phyloP scores from a whole-genome alignment of 2,113 vertebrate genomes.

The Anarrhichthys ocellatus region DNA sequence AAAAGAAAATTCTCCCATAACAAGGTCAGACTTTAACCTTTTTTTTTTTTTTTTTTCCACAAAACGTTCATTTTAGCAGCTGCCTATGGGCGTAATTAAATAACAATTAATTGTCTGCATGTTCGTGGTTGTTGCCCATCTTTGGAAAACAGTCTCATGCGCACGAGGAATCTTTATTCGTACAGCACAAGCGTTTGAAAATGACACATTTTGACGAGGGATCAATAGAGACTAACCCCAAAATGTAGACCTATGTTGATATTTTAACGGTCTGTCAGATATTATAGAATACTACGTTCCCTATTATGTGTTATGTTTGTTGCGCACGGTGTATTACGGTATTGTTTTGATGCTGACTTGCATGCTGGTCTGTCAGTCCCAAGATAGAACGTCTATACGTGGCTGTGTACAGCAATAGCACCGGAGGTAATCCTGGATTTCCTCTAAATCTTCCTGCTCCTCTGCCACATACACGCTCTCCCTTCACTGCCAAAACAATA shows the following conservation, averaged over 20 bases:
- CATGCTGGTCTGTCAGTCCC: conserved; percentile 20
- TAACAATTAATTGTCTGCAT: background rate
- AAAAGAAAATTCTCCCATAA: background rate
- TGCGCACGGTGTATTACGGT: background rate
- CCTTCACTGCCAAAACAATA: background rate
- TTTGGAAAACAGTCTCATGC: background rate
- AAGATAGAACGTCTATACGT: conserved; percentile 52
- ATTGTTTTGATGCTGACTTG: conserved; percentile 36
- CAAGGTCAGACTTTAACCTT: conserved; percentile 48
- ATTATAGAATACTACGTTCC: background rate
- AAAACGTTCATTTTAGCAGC: rapidly evolving
- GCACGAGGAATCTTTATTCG: background rate
- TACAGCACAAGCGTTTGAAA: background rate
- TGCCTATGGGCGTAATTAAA: background rate
- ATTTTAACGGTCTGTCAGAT: background rate
- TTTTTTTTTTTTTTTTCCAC: background rate
- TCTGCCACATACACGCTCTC: background rate
- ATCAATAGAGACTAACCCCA: background rate
- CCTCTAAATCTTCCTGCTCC: conserved; percentile 64
- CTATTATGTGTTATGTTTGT: background rate
- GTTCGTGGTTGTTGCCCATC: background rate
- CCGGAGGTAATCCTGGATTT: conserved; percentile 75
- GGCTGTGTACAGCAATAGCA: conserved; percentile 36
- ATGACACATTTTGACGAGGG: background rate
- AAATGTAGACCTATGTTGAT: background rate